These are phyloP conservation scores for Carapus acus DNA, from an alignment of 2,797 vertebrate species.

Conservation along the genomic window DNA sequence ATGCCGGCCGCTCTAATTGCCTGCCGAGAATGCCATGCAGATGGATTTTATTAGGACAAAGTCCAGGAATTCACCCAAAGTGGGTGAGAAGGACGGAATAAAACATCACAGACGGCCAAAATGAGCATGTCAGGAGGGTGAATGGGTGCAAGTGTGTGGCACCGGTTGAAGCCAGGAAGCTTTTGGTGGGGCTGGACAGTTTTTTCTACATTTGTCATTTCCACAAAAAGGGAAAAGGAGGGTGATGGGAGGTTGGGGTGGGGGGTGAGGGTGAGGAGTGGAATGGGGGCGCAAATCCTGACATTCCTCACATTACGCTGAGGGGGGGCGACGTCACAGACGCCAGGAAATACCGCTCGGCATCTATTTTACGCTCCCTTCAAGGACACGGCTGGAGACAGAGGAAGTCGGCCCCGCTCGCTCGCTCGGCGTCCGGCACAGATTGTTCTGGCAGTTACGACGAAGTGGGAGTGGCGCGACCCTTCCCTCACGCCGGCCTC, in stretches of 20 bases:
- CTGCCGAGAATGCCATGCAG: slow-evolving; percentile 32
- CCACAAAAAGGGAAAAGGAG: not conserved
- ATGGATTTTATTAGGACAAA: slow-evolving; percentile 53
- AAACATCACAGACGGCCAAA: not conserved
- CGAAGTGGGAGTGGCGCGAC: slow-evolving; percentile 18
- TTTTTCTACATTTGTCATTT: slow-evolving; percentile 1
- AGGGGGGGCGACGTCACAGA: slow-evolving; percentile 32
- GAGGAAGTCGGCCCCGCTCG: slow-evolving; percentile 28
- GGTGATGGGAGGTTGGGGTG: rapidly evolving
- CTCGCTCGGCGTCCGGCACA: slow-evolving; percentile 33
- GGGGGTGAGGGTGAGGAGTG: not conserved
- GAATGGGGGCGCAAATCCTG: slow-evolving; percentile 5
- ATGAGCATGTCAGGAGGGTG: slow-evolving; percentile 1
- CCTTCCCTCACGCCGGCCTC: not conserved
- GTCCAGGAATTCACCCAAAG: slow-evolving; percentile 44
- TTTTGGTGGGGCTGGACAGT: not conserved
- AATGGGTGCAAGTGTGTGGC: slow-evolving; percentile 1
- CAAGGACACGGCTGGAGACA: slow-evolving; percentile 30
- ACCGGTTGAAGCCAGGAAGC: not conserved
- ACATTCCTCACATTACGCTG: slow-evolving; percentile 39
- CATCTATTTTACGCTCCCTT: slow-evolving; percentile 11
- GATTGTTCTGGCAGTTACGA: slow-evolving; percentile 17
- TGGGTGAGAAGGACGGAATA: slow-evolving; percentile 23
- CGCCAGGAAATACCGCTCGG: slow-evolving; percentile 59
- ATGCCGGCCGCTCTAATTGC: slow-evolving; percentile 40